Conservation (phyloP, 23 tunicate species). For the Phallusia fumigata region DNA sequence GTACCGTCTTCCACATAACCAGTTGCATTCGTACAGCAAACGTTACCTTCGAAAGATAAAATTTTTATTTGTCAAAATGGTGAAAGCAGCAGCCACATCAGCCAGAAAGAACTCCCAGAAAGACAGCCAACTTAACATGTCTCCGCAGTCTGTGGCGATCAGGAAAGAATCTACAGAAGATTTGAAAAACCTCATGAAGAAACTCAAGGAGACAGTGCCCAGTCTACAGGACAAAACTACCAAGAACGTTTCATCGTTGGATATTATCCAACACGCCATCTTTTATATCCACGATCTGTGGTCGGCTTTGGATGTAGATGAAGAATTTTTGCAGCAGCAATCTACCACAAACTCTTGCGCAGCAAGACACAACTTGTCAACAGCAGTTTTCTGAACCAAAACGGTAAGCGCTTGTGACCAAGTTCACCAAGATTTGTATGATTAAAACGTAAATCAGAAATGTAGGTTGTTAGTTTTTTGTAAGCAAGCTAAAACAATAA, state of each 20-base stretch:
- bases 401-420: no score
- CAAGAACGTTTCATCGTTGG: slow-evolving; percentile 40
- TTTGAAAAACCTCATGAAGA: slow-evolving; percentile 25
- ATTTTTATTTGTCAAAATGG: not conserved
- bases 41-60: not conserved
- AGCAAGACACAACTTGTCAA: not conserved
- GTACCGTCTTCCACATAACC: not conserved
- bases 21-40: not conserved
- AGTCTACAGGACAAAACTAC: slow-evolving; percentile 18
- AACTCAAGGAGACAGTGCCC: slow-evolving; percentile 54
- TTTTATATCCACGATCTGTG: slow-evolving; percentile 68
- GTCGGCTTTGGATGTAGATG: slow-evolving; percentile 34
- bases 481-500: no score
- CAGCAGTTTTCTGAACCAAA: not conserved
- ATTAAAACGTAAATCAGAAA: no score
- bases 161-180: slow-evolving; percentile 23
- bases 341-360: not conserved
- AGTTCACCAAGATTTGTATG: no score
- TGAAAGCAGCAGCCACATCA: not conserved
- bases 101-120: not conserved
- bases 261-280: slow-evolving; percentile 80
- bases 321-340: not conserved
- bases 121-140: not conserved
- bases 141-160: not conserved
- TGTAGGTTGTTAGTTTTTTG: no score